Base-by-base conservation (phyloP, 2,797 vertebrate species). In the Semaprochilodus insignis region DNA sequence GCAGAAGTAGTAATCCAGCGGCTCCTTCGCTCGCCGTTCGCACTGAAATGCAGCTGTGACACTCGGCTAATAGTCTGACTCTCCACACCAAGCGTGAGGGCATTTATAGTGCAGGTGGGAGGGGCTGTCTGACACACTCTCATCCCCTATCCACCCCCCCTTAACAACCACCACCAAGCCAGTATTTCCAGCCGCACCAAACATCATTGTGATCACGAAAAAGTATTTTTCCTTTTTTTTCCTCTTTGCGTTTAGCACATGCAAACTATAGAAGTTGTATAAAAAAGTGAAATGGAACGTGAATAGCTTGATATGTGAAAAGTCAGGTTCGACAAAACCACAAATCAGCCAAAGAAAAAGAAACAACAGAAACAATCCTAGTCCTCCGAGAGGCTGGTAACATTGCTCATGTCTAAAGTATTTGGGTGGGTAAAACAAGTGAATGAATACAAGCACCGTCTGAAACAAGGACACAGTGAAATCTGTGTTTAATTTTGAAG, bases 31-130 rank as follows among this genome's bases (percentile, higher is more conserved):
- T 91, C 90, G 89, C 87, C 88, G 78, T 86, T 91, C 17, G 88
- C 87, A 88, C 90, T 93, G 88, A 90, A 79, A 92, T 91, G 92
- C 92, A 94, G 94, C 93, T 93, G 92, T 95, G 92, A 93, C 90
- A 94, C 93, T 93, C 92, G 91, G 87, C 92, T 95, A 93, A 93
- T 94, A 95, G 91, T 90, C 91, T 90, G 88, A 89, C 57, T 88
- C 85, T 92, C 85, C 89, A 91, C 91, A 90, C 88, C 91, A 91
- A 88, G 90, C 87, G 83, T 81, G 51, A 77, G 81, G 81, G 92
- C 90, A 85, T 95, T 95, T 96, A 95, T 95, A 94, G 85, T 88
- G 55, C 81, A 88, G 89, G 94, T 92, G 94, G 93, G 94, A 88
- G 94, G 91, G 90, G 86, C 74, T 75, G 81, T 86, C 85, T 88